A percentile compares a stretch with the other conserved stretches of the same genome.
Conservation (phyloP, 2,797 vertebrate genomes). For the Spondyliosoma cantharus region DNA sequence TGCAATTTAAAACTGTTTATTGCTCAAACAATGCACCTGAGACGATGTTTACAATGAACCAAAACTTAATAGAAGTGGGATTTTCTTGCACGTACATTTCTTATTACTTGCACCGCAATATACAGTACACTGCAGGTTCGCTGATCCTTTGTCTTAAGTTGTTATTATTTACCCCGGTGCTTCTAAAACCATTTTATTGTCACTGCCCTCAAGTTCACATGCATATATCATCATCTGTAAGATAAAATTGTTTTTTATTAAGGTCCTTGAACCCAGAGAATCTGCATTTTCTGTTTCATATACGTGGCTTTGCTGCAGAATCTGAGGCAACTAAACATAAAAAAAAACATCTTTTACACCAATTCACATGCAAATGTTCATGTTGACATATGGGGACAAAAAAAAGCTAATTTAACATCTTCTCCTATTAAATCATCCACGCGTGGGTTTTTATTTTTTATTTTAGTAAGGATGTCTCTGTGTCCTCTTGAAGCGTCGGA, state of each 20-base stretch:
- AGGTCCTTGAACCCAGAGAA: background rate
- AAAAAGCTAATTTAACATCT: background rate
- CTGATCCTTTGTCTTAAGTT: background rate
- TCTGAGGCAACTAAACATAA: background rate
- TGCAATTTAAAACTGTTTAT: constrained; percentile 7
- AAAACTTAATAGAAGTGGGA: too few relatives aligned
- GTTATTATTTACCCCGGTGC: too few relatives aligned
- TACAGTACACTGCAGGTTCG: background rate
- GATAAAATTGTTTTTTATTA: background rate
- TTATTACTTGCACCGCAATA: too few relatives aligned
- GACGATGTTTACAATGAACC: too few relatives aligned
- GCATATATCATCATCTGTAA: background rate
- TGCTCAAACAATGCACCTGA: constrained; percentile 3
- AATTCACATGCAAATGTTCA: background rate
- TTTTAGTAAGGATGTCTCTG: background rate
- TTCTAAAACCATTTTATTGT: background rate
- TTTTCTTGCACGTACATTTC: too few relatives aligned
- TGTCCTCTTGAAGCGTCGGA: background rate
- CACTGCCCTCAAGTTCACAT: background rate
- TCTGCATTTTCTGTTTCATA: background rate
- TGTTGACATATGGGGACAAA: background rate
- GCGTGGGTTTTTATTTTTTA: background rate
- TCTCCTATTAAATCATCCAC: background rate
- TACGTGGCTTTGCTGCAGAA: background rate
- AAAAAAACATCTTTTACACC: background rate